A percentile compares a stretch with the other conserved stretches of the same genome.
These are phyloP conservation scores for Acridotheres tristis DNA, from an alignment of 2,797 vertebrate genomes.

Conservation along the genomic window DNA sequence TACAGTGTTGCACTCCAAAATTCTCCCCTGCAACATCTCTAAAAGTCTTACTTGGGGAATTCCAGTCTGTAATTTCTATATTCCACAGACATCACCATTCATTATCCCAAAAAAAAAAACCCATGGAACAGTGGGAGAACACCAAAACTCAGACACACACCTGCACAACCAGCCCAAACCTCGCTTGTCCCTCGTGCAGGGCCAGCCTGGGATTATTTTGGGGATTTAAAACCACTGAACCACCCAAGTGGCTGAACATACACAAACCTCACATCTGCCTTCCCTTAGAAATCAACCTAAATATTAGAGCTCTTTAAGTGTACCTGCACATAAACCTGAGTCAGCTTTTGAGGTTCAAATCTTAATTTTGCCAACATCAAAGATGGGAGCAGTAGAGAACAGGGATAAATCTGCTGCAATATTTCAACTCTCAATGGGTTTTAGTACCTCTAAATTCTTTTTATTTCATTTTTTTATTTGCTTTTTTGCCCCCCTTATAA, in stretches of 20 bases:
- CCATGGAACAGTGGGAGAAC: not conserved
- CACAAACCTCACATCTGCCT: slow-evolving; percentile 54
- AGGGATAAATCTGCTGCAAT: not conserved
- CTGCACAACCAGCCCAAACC: not conserved
- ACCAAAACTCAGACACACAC: not conserved
- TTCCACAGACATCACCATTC: not conserved
- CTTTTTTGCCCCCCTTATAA: not conserved
- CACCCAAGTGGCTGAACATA: slow-evolving; percentile 49
- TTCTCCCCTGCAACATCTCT: not conserved
- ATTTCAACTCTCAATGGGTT: not conserved
- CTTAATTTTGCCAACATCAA: not conserved
- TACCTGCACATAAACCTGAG: slow-evolving; percentile 47
- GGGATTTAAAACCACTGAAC: slow-evolving; percentile 47
- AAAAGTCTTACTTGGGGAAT: not conserved
- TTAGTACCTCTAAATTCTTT: not conserved
- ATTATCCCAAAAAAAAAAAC: not conserved
- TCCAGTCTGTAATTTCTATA: slow-evolving; percentile 39
- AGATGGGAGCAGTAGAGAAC: not conserved
- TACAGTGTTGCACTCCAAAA: not conserved
- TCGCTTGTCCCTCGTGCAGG: not conserved
- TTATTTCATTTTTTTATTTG: not conserved
- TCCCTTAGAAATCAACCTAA: slow-evolving; percentile 38
- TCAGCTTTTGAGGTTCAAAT: slow-evolving; percentile 50
- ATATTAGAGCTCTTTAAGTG: slow-evolving; percentile 13
- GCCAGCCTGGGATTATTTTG: slow-evolving; percentile 5